Evolutionary conservation across 2,113 vertebrate species (phyloP), one percentile per base, ranked within the genome.

Genomic region (Syngnathus floridae): DNA sequence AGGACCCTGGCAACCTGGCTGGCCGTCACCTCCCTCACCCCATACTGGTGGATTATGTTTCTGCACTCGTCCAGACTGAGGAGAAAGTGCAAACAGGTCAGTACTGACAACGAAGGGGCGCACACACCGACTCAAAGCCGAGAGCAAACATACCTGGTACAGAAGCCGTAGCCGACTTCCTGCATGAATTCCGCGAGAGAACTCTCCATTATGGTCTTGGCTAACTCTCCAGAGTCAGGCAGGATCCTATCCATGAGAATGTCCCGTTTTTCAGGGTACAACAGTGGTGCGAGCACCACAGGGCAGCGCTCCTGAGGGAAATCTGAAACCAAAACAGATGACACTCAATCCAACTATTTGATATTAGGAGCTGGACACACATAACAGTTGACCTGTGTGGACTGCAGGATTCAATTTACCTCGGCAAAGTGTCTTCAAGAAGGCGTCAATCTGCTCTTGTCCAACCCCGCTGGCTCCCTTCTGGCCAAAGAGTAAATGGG

Each of bases 241-340:
- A 99, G 91, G 91, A 99, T 98, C 91, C 96, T 95, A 90, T 98
- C 96, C 95, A 98, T 98, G 92, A 97, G 95, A 93, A 99, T 95
- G 95, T 99, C 93, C 94, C 95, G 95, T 97, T 99, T 98, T 97
- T 98, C 97, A 96, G 95, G 96, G 92, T 99, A 99, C 87, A 99
- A 86, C 86, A 99, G 95, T 97, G 97, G 97, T 96, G 96, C 93
- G 89, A 99, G 97, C 95, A 99, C 97, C 97, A 99, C 97, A 74
- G 97, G 97, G 82, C 97, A 99, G 88, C 97, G 93, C 84, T 97
- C 96, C 87, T 98, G 96, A 81, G 97, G 97, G 86, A 99, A 99
- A 99, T 99, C 97, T 99, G 68, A 71, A 73, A 77, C 5, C 72
- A 36, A 48, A 9, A 38, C 2, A 48, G 3, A 13, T 8, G 19